Base-by-base conservation (phyloP, 92 coral and sea anemone species). In the Diadumene lineata region DNA sequence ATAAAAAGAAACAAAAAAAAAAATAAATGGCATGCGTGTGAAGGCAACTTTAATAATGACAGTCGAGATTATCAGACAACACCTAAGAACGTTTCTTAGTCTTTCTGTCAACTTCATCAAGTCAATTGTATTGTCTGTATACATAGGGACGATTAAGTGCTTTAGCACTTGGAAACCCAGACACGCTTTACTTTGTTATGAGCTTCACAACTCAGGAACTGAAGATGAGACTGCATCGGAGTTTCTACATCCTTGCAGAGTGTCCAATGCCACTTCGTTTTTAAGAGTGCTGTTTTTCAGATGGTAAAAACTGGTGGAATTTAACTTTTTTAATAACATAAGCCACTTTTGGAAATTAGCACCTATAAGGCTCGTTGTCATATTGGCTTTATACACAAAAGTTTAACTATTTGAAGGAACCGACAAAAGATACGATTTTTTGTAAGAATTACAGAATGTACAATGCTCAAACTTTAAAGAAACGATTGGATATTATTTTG, bases 401-500 rank as follows among this genome's bases (percentile, higher is more conserved):
- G 7, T 38, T 13, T 4, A 4, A 13, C 7, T 38, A 38, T 38
- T 6, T 38, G 48, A 38, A 38, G 48, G 13, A 38, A 38, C 48
- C 48, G 48, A 38, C 48, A 4, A 4, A 4, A 4, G 48, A 6
- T 53, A 53, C 19, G 60, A 53, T 53, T 53, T 23, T 23, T 15
- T 15, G 18, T 53, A 53, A 9, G 43, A 62, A 62, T 23, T 15
- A 15, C 29, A 70, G 23, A 6, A 70, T 70, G 75, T 22, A 30
- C 24, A 58, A 70, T 38, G 32, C 63, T 24, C 57, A 61, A 0
- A 31, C 10, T 8, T 34, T 72, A 50, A 72, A 72, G 50, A 72
- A 72, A 29, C 64, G 77, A 19, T 44, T 72, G 50, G 77, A 72
- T 11, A 51, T 61, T 22, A 38, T 72, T 1, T 11, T 72, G 24